Percentiles rank a stretch among this genome's conserved stretches.
Evolutionary conservation across 2,113 vertebrate genomes (phyloP).

Genomic region (Clarias magur): DNA sequence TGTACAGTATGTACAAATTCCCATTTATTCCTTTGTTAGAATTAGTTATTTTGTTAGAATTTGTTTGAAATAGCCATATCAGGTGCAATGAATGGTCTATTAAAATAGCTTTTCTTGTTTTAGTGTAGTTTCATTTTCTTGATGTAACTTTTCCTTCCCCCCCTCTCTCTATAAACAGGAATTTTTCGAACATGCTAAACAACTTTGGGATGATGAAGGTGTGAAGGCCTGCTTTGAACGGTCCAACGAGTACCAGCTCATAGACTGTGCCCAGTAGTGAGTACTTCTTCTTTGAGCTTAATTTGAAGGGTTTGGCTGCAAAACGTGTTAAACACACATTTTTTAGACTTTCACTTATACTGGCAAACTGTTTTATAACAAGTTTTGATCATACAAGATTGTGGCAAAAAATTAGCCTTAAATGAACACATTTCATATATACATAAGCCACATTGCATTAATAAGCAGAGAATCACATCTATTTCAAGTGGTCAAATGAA

Average conservation of each 20-base stretch:
- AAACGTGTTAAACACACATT: too few species aligned
- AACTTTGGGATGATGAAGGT: constrained; percentile 72
- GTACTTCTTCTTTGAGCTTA: constrained; percentile 33
- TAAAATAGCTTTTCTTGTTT: not conserved
- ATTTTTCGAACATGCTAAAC: constrained; percentile 72
- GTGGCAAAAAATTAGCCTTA: too few species aligned
- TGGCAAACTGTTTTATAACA: too few species aligned
- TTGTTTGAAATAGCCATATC: not conserved
- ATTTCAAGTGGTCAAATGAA: too few species aligned
- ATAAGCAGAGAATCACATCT: too few species aligned
- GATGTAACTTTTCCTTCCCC: not conserved
- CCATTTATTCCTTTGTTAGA: not conserved
- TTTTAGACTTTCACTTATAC: too few species aligned
- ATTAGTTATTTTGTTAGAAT: too few species aligned
- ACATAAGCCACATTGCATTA: too few species aligned
- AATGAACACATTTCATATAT: too few species aligned
- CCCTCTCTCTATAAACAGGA: constrained; percentile 59
- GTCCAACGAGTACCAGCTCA: constrained; percentile 76
- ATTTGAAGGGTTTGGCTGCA: not conserved
- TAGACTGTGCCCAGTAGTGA: constrained; percentile 76
- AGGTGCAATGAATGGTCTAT: not conserved
- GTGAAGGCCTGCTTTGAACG: constrained; percentile 72
- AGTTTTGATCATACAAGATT: too few species aligned
- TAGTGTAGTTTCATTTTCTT: not conserved
- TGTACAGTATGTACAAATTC: not conserved